Percentiles rank a stretch among this genome's conserved stretches.
phyloP scores from a whole-genome alignment of 2,888 invertebrate species.

The Tupiocoris notatus region DNA sequence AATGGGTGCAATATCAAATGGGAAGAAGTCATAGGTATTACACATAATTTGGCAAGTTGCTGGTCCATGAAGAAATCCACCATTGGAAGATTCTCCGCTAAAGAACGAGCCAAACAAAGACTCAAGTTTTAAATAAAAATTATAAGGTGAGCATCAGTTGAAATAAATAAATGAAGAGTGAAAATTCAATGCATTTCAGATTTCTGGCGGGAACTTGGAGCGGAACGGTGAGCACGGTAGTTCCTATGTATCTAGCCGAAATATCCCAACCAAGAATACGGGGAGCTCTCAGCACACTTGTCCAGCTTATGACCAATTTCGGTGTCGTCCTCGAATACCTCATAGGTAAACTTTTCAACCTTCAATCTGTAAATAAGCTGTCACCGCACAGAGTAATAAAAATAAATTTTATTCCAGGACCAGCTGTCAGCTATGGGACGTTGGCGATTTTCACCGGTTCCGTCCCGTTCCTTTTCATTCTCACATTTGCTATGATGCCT shows the following conservation, averaged over 20 bases:
- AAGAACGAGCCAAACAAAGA: too few species aligned
- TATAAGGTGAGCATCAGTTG: too few species aligned
- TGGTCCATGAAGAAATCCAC: too few species aligned
- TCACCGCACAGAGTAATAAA: neutral
- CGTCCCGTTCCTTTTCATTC: constrained; percentile 59
- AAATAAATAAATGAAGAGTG: too few species aligned
- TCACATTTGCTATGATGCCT: constrained; percentile 64
- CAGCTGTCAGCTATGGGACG: constrained; percentile 59
- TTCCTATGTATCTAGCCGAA: constrained; percentile 85
- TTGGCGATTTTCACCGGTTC: constrained; percentile 61
- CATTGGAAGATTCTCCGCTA: too few species aligned
- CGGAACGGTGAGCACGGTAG: constrained; percentile 68
- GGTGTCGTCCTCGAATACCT: constrained; percentile 64
- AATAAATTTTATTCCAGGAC: constrained; percentile 52
- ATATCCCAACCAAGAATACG: constrained; percentile 58
- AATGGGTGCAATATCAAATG: too few species aligned
- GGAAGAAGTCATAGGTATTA: too few species aligned
- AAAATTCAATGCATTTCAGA: too few species aligned
- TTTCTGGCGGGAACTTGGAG: constrained; percentile 43
- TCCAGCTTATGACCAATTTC: constrained; percentile 59
- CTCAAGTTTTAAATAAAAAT: too few species aligned
- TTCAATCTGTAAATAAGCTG: too few species aligned
- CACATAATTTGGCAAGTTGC: too few species aligned
- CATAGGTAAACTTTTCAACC: constrained; percentile 53
- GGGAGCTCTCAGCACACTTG: constrained; percentile 62